Evolutionary conservation across 2,888 invertebrate genomes (phyloP).

Genomic region (Macrosoma leucophasiata): DNA sequence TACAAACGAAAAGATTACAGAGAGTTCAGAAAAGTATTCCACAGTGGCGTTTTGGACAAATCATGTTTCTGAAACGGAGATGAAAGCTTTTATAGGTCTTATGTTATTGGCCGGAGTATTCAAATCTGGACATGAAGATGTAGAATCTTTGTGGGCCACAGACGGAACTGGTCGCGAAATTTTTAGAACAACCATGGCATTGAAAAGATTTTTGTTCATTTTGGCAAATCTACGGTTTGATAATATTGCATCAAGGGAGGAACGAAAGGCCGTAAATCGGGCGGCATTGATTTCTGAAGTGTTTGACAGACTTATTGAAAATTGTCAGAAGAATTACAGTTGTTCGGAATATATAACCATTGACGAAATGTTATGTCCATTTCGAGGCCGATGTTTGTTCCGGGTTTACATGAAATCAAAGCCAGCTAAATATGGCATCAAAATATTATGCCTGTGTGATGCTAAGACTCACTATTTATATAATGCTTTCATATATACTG

Average conservation of each 20-base stretch:
- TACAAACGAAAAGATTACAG: no score
- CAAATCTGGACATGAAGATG: no score
- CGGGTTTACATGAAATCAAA: conserved; percentile 15
- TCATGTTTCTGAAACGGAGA: no score
- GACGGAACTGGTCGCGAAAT: conserved; percentile 21
- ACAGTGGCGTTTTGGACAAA: no score
- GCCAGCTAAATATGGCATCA: conserved; percentile 14
- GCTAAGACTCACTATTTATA: conserved; percentile 16
- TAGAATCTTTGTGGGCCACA: no score
- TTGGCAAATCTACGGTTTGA: conserved; percentile 17
- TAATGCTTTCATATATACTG: conserved; percentile 15
- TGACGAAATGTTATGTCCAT: conserved; percentile 15
- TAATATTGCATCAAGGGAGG: conserved; percentile 7
- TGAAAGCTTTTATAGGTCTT: no score
- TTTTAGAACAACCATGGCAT: conserved; percentile 17
- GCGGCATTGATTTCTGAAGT: conserved; percentile 19
- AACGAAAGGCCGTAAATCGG: conserved; percentile 12
- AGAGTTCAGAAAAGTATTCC: no score
- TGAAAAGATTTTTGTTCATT: conserved; percentile 12
- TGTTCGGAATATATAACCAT: conserved; percentile 15
- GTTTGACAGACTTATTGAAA: conserved; percentile 16
- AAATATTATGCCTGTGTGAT: conserved; percentile 13
- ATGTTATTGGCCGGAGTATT: no score
- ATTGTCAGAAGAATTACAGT: conserved; percentile 19
- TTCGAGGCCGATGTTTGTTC: conserved; percentile 12